Base-by-base conservation (phyloP, 2,797 vertebrate species). In the Enteromius radiatus region DNA sequence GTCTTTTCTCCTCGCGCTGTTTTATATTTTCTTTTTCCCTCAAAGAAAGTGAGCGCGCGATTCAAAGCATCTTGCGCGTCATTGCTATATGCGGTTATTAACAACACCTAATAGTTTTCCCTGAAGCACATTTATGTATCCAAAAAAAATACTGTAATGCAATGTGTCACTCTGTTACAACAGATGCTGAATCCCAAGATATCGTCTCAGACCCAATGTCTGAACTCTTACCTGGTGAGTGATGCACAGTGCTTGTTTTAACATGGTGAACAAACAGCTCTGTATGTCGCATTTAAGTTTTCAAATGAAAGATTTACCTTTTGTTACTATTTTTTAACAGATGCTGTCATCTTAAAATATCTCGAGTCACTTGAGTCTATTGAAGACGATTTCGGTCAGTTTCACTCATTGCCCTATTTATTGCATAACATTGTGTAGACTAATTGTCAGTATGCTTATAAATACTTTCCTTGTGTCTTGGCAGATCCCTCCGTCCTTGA, bases 371-470 rank as follows among this genome's bases (percentile, higher is more conserved):
- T 75, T n/a, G 36, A 80, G n/a, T 65, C 76, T 19, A 21, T 79
- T 49, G 86, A 84, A 68, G 86, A 86, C 19, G 61, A 47, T 36
- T 80, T 86, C 5, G 76, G 86, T 86, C 54, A 65, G 86, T 82
- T 61, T 38, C n/a, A 28, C 33, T 15, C 1, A 9, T 70, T 6
- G 0, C 12, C 9, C 4, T 21, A 1, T 47, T 59, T 0, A n/a
- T 68, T 82, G 7, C 36, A 23, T 67, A 21, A 45, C 17, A 68
- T 2, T 12, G 45, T 68, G 14, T 31, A 11, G 41, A 1, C 11
- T 43, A 1, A 52, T 54, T 33, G 8, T 43, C 2, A 17, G 64
- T 14, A 38, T 28, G 14, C 21, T 12, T 79, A 12, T 52, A 12
- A 36, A 49, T 56, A 4, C 31, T 45, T 28, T 56, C 0, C 23